Conservation (phyloP, 2,888 invertebrate genomes). For the Zygothrica quintamaculata region DNA sequence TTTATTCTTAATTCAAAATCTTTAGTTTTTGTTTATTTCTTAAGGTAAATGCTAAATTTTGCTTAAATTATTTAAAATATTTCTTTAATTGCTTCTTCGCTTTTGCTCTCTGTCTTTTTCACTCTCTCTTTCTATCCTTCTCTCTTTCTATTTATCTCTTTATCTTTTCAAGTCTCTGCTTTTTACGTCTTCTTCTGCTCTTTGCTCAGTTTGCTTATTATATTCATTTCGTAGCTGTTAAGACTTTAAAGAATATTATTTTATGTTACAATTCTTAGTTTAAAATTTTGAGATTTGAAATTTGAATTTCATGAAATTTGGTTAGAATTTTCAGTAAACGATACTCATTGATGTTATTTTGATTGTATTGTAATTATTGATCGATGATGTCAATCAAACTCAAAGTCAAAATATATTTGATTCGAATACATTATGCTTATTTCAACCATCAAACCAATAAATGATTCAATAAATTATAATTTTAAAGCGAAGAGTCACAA, state of each 20-base stretch:
- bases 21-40: too few species aligned
- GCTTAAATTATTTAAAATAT: slow-evolving; percentile 14
- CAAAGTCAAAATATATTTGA: slow-evolving; percentile 10
- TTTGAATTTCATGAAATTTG: slow-evolving; percentile 42
- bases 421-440: slow-evolving; percentile 43
- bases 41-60: not conserved
- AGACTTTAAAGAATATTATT: slow-evolving; percentile 29
- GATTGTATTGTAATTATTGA: slow-evolving; percentile 83
- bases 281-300: slow-evolving; percentile 32
- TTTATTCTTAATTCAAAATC: too few species aligned
- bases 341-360: slow-evolving; percentile 83
- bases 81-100: slow-evolving; percentile 12
- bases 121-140: slow-evolving; percentile 4
- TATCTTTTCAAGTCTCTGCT: too few species aligned
- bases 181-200: too few species aligned
- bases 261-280: not conserved
- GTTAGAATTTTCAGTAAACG: slow-evolving; percentile 60
- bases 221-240: slow-evolving; percentile 55
- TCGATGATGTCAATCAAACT: slow-evolving; percentile 66
- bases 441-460: slow-evolving; percentile 51
- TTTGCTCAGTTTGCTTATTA: slow-evolving; percentile 25
- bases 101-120: slow-evolving; percentile 5
- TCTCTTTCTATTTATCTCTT: too few species aligned
- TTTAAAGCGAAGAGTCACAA: slow-evolving; percentile 81
- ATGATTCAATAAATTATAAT: slow-evolving; percentile 62